Evolutionary conservation across 2,797 vertebrate genomes (phyloP).

Genomic region (Kryptopterus vitreolus): DNA sequence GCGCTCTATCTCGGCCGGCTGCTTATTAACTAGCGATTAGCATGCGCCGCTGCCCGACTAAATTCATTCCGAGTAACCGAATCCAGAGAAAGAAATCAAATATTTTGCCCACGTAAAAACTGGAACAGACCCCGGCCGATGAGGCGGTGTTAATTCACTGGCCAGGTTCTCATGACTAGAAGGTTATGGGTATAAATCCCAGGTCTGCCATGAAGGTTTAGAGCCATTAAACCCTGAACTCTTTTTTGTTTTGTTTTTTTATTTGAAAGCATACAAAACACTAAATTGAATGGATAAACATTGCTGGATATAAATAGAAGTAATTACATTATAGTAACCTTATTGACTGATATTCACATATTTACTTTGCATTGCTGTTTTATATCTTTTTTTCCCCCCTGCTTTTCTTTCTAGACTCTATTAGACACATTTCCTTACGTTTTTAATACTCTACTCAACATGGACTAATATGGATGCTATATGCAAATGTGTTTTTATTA

Average conservation of each 20-base stretch:
- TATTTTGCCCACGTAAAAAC: neutral
- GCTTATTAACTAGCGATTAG: conserved; percentile 32
- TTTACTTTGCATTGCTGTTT: too few relatives aligned
- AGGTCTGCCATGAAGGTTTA: neutral
- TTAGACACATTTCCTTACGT: too few relatives aligned
- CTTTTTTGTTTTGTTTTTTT: neutral
- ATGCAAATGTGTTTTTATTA: too few relatives aligned
- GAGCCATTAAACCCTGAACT: neutral
- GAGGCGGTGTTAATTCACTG: neutral
- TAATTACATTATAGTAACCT: neutral
- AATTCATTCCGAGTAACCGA: conserved; percentile 14
- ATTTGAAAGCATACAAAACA: neutral
- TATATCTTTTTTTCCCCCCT: too few relatives aligned
- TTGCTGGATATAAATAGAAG: neutral
- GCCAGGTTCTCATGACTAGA: neutral
- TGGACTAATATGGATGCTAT: too few relatives aligned
- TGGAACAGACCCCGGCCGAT: neutral
- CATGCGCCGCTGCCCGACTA: neutral
- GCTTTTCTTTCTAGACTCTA: too few relatives aligned
- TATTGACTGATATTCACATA: too few relatives aligned
- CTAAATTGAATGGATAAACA: too few relatives aligned
- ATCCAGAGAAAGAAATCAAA: neutral
- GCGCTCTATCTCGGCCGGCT: conserved; percentile 13
- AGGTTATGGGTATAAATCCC: neutral
- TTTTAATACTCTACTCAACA: too few relatives aligned